These are phyloP conservation scores for Agapornis roseicollis DNA, from an alignment of 2,113 vertebrate species.

Conservation along the genomic window DNA sequence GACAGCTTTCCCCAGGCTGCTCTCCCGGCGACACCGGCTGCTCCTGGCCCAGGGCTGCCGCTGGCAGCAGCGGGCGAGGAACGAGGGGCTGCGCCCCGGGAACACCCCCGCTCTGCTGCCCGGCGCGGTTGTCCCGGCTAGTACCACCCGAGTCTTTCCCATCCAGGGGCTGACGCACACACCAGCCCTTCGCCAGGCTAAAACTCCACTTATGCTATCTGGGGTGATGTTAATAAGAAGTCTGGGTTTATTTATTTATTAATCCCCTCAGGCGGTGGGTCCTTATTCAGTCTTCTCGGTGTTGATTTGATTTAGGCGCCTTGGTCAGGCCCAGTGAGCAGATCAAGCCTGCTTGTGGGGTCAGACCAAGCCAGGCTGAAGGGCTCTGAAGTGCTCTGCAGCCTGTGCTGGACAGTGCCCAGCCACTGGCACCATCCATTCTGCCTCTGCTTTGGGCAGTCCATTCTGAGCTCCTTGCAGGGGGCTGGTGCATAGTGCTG, in stretches of 20 bases:
- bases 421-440: background rate
- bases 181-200: background rate
- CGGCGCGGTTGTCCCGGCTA: background rate
- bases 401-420: rapidly evolving
- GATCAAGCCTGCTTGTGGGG: background rate
- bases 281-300: background rate
- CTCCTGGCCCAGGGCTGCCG: background rate
- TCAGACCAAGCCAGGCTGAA: background rate
- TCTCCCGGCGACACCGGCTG: background rate
- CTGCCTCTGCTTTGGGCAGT: background rate
- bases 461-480: background rate
- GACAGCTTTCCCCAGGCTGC: background rate
- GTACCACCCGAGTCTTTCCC: background rate
- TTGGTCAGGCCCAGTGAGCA: background rate
- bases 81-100: background rate
- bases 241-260: background rate
- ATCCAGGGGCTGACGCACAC: no score
- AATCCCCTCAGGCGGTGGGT: rapidly evolving
- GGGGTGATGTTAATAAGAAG: background rate
- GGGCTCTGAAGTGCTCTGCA: background rate
- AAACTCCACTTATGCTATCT: background rate
- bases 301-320: background rate
- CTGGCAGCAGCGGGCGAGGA: background rate
- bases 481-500: background rate
- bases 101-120: background rate